Percentiles rank a stretch among this genome's conserved stretches.
Conservation (phyloP, 2,797 vertebrate genomes). For the Tapera naevia region DNA sequence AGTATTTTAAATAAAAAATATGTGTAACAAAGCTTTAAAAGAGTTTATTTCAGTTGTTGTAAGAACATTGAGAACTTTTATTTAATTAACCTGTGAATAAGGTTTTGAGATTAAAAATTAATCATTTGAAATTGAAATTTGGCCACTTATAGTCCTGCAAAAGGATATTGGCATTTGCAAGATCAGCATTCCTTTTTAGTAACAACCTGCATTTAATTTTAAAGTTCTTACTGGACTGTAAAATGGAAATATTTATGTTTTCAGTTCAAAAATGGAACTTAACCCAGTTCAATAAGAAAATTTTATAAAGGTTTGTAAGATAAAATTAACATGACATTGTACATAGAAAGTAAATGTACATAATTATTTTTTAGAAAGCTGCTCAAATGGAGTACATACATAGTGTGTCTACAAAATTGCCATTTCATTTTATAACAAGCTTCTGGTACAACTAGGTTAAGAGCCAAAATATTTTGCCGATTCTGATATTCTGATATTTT, state of each 20-base stretch:
- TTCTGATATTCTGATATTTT: neutral
- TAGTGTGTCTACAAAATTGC: accelerated
- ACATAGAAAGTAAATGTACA: neutral
- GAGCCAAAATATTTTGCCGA: neutral
- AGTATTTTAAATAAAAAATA: neutral
- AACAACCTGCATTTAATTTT: neutral
- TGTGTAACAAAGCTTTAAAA: neutral
- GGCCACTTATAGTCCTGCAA: neutral
- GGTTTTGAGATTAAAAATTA: neutral
- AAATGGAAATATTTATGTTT: neutral
- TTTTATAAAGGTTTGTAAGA: neutral
- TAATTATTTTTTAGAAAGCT: neutral
- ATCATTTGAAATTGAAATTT: neutral
- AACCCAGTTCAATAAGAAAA: neutral
- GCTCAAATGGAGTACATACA: neutral
- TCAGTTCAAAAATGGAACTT: neutral
- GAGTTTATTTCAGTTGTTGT: neutral
- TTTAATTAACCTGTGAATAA: neutral
- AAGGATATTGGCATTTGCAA: neutral
- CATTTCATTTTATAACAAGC: neutral
- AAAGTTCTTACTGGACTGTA: neutral
- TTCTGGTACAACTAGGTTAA: neutral
- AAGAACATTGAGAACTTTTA: neutral
- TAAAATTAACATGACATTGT: neutral
- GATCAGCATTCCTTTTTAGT: neutral